These are phyloP conservation scores for Ascidia mentula DNA, from an alignment of 23 tunicate genomes.

Conservation along the genomic window DNA sequence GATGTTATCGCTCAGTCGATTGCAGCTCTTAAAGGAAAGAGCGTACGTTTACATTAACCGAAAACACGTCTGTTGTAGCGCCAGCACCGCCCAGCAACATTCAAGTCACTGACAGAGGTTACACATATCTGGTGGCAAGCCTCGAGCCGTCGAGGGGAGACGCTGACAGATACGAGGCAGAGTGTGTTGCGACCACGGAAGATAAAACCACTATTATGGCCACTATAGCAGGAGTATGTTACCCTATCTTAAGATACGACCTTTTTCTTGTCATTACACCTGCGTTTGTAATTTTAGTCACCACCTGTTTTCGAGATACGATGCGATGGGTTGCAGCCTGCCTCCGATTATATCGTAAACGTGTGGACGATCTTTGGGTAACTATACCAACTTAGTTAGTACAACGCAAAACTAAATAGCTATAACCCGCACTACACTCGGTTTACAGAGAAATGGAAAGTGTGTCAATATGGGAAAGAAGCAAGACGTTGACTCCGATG, in stretches of 20 bases:
- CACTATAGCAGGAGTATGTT: background rate
- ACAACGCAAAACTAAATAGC: background rate
- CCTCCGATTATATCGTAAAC: slow-evolving; percentile 14
- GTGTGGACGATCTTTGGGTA: slow-evolving; percentile 28
- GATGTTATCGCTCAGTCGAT: background rate
- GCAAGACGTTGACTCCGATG: slow-evolving; percentile 9
- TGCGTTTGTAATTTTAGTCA: slow-evolving; percentile 3
- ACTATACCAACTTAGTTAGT: background rate
- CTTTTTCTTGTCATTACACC: background rate
- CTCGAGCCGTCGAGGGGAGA: slow-evolving; percentile 32
- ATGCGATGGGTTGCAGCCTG: slow-evolving; percentile 32
- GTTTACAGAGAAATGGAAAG: slow-evolving; percentile 32
- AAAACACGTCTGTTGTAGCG: slow-evolving; percentile 15
- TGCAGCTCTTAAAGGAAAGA: background rate
- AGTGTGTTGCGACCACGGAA: slow-evolving; percentile 34
- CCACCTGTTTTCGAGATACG: background rate
- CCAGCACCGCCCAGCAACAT: slow-evolving; percentile 48
- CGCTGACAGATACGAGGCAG: slow-evolving; percentile 34
- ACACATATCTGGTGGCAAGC: slow-evolving; percentile 24
- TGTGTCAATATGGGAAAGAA: background rate
- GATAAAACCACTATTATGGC: background rate
- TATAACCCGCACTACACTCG: background rate
- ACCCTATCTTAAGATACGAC: background rate
- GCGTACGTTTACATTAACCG: too few species aligned
- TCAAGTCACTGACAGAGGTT: slow-evolving; percentile 13